These are phyloP conservation scores for Marcusenius ussheri DNA, from an alignment of 2,113 vertebrate genomes.

Conservation along the genomic window DNA sequence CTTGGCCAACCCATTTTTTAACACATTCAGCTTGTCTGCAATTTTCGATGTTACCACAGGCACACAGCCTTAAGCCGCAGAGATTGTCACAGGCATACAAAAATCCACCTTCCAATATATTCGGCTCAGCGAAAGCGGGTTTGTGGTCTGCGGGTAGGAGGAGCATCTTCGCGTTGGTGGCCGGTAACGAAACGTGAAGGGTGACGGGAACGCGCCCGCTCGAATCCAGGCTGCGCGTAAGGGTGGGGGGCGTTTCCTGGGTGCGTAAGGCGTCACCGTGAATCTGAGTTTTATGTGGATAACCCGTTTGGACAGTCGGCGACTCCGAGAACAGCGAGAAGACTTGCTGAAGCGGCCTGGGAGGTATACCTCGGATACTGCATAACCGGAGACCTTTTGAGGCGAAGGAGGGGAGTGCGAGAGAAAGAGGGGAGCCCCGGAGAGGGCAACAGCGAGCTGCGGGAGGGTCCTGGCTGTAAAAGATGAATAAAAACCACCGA, in stretches of 20 bases:
- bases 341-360: background rate
- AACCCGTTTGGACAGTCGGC: background rate
- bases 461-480: conserved; percentile 52
- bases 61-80: background rate
- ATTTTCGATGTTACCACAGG: background rate
- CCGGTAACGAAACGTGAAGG: background rate
- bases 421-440: conserved; percentile 31
- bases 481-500: conserved; percentile 70
- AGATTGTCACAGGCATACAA: background rate
- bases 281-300: conserved; percentile 8
- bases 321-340: background rate
- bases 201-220: conserved; percentile 31
- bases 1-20: background rate
- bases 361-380: conserved; percentile 26
- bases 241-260: conserved; percentile 41
- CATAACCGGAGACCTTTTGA: background rate
- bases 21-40: background rate
- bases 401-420: conserved; percentile 24
- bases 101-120: background rate
- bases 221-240: conserved; percentile 20
- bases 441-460: conserved; percentile 39
- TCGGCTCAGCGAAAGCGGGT: background rate
- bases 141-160: background rate
- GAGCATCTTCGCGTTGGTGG: background rate
- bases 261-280: conserved; percentile 37